A percentile compares a stretch with the other conserved stretches of the same genome.
phyloP scores from a whole-genome alignment of 2,797 vertebrate genomes.

The Peromyscus attwateri region DNA sequence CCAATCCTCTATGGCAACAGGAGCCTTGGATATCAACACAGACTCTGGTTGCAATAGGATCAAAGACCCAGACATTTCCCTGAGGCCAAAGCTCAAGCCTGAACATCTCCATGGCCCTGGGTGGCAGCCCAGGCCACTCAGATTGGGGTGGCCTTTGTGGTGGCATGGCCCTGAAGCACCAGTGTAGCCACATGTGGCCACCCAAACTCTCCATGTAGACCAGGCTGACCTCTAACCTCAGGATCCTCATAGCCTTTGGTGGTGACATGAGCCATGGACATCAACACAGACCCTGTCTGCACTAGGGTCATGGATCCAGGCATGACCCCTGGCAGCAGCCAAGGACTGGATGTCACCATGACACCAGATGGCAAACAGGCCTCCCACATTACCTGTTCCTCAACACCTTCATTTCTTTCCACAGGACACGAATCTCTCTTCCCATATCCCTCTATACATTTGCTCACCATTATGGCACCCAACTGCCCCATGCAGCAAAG shows the following conservation, averaged over 20 bases:
- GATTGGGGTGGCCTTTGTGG: not conserved
- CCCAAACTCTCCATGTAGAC: too few species aligned
- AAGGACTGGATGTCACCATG: not conserved
- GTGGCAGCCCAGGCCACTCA: not conserved
- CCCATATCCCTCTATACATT: too few species aligned
- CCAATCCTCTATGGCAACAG: not conserved
- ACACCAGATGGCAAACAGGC: not conserved
- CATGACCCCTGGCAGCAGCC: not conserved
- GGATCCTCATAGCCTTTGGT: not conserved
- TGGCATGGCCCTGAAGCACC: not conserved
- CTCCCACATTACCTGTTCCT: not conserved
- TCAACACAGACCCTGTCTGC: not conserved
- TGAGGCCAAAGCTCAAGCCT: not conserved
- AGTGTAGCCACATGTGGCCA: not conserved
- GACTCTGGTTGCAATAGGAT: not conserved
- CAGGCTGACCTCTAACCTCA: too few species aligned
- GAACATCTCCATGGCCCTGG: not conserved
- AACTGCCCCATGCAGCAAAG: not conserved
- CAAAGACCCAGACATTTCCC: not conserved
- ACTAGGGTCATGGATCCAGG: not conserved
- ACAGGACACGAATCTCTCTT: too few species aligned
- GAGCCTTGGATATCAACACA: not conserved
- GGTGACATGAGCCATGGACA: not conserved
- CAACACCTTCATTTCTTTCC: not conserved
- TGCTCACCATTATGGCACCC: too few species aligned